Evolutionary conservation across 92 coral and sea anemone species (phyloP).

Genomic region (Montipora capitata): DNA sequence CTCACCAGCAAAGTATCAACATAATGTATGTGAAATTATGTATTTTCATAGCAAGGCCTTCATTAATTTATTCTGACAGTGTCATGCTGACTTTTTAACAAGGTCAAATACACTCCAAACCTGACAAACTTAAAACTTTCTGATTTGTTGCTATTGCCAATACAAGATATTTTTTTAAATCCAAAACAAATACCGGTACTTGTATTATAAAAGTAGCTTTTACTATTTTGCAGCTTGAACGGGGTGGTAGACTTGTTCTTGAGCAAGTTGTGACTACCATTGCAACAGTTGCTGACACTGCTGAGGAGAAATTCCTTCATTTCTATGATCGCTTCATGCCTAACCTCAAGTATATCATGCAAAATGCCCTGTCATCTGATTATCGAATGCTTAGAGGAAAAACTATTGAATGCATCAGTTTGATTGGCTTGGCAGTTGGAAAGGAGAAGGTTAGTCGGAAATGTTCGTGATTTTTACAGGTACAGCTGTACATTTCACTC

Average conservation of each 20-base stretch:
- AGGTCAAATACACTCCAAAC: too few species aligned
- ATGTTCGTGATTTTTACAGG: too few species aligned
- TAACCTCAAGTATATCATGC: constrained; percentile 92
- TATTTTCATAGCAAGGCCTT: too few species aligned
- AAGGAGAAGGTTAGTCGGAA: constrained; percentile 84
- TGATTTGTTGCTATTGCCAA: too few species aligned
- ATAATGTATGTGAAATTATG: too few species aligned
- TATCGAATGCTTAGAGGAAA: constrained; percentile 94
- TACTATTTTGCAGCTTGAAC: constrained; percentile 76
- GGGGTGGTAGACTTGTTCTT: constrained; percentile 94
- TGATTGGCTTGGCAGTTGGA: constrained; percentile 99
- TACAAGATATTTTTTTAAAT: too few species aligned
- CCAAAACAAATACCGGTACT: too few species aligned
- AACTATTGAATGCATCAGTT: constrained; percentile 98
- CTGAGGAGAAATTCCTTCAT: constrained; percentile 92
- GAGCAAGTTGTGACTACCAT: constrained; percentile 98
- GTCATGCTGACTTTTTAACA: too few species aligned
- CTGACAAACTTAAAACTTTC: too few species aligned
- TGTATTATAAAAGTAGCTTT: too few species aligned
- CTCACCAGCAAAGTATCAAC: background rate
- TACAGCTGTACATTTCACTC: too few species aligned
- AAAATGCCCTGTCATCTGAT: constrained; percentile 92
- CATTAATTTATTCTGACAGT: background rate
- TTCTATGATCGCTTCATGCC: constrained; percentile 99
- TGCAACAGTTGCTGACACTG: constrained; percentile 99